Evolutionary conservation across 2,888 invertebrate genomes (phyloP), one percentile per base, ranked within the genome.

Genomic region (Scotopteryx bipunctaria): DNA sequence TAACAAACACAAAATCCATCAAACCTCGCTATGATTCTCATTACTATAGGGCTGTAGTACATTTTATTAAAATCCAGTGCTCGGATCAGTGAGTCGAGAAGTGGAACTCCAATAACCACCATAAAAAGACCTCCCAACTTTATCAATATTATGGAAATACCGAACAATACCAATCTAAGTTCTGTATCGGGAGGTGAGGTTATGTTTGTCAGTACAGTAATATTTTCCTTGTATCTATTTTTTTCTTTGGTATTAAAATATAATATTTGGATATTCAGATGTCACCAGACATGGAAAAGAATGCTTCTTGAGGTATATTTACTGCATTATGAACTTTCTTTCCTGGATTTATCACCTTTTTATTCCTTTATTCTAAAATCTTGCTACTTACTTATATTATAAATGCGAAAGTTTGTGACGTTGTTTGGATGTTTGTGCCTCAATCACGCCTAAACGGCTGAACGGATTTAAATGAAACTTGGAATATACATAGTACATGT

Each of bases 41-140:
- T 48, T 36, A 32, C 6, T n/a, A 41, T 21, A 29, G n/a, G n/a
- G n/a, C n/a, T n/a, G n/a, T 17, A 13, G 16, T 19, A 44, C 23
- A 38, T 44, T 50, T n/a, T 27, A 29, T 42, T 36, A 31, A 42
- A 16, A 38, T 9, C 19, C 35, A 17, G 29, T 35, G 23, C 33
- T 43, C 31, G 50, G 56, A 46, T 56, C 56, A 56, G 35, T 43
- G 52, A 50, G 19, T 45, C 57, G 44, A 27, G 58, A 57, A 47
- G 53, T 25, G 56, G 29, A 33, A 55, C 38, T 55, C 23, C 41
- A 16, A 50, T 27, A 36, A 19, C 60, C 62, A 66, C 16, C 43
- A 3, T 48, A 3, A 9, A 3, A 29, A 57, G 59, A 61, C 2
- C 59, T 45, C 14, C 31, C 11, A 55, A 46, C 32, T 53, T 31